phyloP scores from a whole-genome alignment of 2,797 vertebrate species.

The Tragelaphus eurycerus region DNA sequence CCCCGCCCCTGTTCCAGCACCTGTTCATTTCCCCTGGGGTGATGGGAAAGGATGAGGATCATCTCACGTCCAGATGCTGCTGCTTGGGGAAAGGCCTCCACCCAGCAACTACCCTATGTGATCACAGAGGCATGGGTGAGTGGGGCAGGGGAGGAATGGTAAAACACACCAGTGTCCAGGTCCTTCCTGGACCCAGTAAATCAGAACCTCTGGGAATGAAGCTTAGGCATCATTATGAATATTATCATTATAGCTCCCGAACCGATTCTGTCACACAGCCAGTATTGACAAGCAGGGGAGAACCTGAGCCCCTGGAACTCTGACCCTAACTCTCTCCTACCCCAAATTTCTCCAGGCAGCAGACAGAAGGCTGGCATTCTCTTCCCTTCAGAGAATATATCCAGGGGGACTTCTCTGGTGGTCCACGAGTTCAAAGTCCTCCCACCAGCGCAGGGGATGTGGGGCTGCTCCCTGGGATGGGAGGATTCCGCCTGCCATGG shows the following conservation, averaged over 20 bases:
- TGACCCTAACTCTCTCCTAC: background rate
- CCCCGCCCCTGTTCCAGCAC: background rate
- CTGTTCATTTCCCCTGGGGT: background rate
- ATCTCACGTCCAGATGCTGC: background rate
- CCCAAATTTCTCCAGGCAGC: background rate
- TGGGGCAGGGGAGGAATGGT: fast-evolving
- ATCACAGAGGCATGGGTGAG: background rate
- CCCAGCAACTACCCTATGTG: background rate
- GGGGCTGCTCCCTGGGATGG: background rate
- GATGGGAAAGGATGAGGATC: background rate
- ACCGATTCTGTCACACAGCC: background rate
- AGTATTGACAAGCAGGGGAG: background rate
- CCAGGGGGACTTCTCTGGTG: background rate
- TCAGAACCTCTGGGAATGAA: background rate
- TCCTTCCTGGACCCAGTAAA: too few species aligned
- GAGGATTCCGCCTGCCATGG: background rate
- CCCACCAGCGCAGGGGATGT: background rate
- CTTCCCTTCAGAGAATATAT: background rate
- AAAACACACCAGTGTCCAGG: background rate
- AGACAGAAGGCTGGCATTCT: background rate
- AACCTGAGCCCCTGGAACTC: background rate
- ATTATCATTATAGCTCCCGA: background rate
- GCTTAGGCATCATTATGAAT: too few species aligned
- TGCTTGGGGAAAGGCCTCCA: background rate
- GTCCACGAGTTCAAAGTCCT: background rate